Percentiles rank a stretch among this genome's conserved stretches.
Evolutionary conservation across 2,888 invertebrate species (phyloP).

Genomic region (Exocentrus adspersus): DNA sequence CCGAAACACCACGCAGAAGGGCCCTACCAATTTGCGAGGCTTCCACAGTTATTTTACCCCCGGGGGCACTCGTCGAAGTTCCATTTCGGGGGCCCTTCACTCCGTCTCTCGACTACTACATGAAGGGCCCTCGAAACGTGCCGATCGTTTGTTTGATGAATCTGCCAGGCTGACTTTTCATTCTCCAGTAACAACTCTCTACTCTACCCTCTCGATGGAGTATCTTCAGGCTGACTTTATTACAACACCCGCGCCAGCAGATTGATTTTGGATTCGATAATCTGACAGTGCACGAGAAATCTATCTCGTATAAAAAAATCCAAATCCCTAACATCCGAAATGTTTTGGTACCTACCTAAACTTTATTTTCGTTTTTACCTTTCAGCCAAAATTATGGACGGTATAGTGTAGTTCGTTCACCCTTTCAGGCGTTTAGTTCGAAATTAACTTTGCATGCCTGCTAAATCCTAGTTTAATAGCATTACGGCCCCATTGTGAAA

Average conservation of each 20-base stretch:
- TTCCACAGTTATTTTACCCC: constrained; percentile 50
- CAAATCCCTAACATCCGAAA: too few species aligned
- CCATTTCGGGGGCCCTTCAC: constrained; percentile 53
- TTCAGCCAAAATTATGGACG: too few species aligned
- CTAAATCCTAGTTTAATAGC: constrained; percentile 53
- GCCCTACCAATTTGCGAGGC: constrained; percentile 36
- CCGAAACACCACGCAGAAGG: constrained; percentile 26
- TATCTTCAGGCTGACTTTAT: constrained; percentile 21
- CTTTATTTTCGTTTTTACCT: too few species aligned
- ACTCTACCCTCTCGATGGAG: constrained; percentile 17
- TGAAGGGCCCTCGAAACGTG: constrained; percentile 59
- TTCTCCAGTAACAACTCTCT: constrained; percentile 20
- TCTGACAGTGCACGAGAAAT: too few species aligned
- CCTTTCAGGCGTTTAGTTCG: neutral
- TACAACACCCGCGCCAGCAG: constrained; percentile 5
- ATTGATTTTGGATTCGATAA: constrained; percentile 20
- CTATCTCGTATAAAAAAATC: too few species aligned
- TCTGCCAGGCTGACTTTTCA: constrained; percentile 41
- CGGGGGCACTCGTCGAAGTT: constrained; percentile 49
- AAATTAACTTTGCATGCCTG: constrained; percentile 20
- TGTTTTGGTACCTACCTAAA: too few species aligned
- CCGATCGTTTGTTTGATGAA: constrained; percentile 61
- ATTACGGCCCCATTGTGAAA: constrained; percentile 56
- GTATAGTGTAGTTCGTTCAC: too few species aligned
- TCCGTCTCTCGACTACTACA: constrained; percentile 58